Evolutionary conservation across 2,113 vertebrate genomes (phyloP).

Genomic region (Onychorhynchus coronatus): DNA sequence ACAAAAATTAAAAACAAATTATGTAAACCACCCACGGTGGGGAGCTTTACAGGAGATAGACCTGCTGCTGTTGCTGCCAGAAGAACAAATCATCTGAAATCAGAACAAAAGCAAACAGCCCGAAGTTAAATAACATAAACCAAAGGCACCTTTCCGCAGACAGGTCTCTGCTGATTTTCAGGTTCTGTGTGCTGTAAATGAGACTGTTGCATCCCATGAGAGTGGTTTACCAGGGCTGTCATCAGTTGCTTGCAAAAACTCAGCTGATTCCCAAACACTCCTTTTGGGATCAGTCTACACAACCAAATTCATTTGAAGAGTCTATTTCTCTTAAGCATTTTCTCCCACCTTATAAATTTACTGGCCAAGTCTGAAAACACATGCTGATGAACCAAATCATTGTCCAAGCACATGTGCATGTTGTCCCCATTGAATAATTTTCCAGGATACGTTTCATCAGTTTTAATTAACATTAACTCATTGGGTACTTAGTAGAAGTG

Average conservation of each 20-base stretch:
- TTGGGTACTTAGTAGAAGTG: background rate
- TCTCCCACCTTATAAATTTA: background rate
- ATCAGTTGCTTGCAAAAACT: background rate
- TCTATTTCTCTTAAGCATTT: background rate
- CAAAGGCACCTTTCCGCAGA: background rate
- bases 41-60: conserved; percentile 37
- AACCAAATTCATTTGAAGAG: background rate
- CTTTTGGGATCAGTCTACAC: background rate
- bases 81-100: conserved; percentile 42
- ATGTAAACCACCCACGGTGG: conserved; percentile 43
- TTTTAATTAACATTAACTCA: background rate
- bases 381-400: rapidly evolving
- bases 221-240: background rate
- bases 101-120: conserved; percentile 19
- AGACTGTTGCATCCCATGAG: background rate
- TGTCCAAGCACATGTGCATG: background rate
- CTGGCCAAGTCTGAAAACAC: background rate
- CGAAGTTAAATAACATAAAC: background rate
- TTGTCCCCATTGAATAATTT: background rate
- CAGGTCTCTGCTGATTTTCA: background rate
- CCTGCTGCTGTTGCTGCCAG: background rate
- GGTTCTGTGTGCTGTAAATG: background rate
- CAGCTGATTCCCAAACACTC: background rate
- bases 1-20: conserved; percentile 63
- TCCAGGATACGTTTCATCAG: background rate